Conservation (phyloP, 1,140 invertebrate species). For the Fragariocoptes setiger region DNA sequence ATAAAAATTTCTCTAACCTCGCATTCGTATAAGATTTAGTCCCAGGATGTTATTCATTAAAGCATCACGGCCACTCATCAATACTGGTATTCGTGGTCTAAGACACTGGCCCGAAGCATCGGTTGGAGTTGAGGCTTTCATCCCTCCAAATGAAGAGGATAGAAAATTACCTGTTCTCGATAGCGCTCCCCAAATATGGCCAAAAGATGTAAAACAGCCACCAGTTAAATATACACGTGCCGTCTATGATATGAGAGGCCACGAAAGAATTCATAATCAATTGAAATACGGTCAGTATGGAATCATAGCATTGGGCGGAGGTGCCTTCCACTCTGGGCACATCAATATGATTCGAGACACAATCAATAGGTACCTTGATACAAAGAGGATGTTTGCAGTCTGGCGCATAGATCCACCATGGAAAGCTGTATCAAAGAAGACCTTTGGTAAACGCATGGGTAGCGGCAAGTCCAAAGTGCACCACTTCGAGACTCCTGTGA, state of each 20-base stretch:
- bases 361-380: slow-evolving; percentile 38
- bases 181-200: background rate
- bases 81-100: too few species aligned
- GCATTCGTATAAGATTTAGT: too few species aligned
- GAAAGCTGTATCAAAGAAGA: slow-evolving; percentile 69
- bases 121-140: background rate
- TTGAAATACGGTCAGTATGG: slow-evolving; percentile 64
- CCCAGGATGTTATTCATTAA: too few species aligned
- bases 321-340: slow-evolving; percentile 39
- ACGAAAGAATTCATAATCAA: slow-evolving; percentile 46
- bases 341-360: slow-evolving; percentile 55
- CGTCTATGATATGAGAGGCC: slow-evolving; percentile 46
- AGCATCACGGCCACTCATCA: too few species aligned
- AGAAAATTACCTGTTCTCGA: background rate
- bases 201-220: background rate
- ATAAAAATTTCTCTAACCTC: too few species aligned
- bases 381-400: slow-evolving; percentile 52
- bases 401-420: slow-evolving; percentile 80
- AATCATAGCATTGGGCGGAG: slow-evolving; percentile 49
- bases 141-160: background rate
- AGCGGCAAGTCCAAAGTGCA: slow-evolving; percentile 81
- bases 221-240: background rate
- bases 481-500: slow-evolving; percentile 76
- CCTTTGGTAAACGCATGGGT: slow-evolving; percentile 63
- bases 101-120: background rate